These are phyloP conservation scores for Ichneumoninae sp. DNA, from an alignment of 2,888 invertebrate genomes.

Conservation along the genomic window DNA sequence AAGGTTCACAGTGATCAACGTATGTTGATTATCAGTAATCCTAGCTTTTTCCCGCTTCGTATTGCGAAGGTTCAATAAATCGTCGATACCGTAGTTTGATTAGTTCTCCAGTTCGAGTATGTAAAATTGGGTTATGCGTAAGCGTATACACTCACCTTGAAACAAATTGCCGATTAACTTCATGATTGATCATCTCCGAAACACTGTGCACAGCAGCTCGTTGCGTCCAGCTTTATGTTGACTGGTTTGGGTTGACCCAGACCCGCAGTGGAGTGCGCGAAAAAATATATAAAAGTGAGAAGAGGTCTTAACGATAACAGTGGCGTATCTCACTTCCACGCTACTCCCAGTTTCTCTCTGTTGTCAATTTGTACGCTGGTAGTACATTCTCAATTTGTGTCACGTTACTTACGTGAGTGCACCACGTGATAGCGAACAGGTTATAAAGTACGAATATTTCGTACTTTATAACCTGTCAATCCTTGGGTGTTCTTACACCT, in stretches of 20 bases:
- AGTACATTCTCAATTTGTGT: too few species aligned
- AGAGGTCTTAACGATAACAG: not conserved
- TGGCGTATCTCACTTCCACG: too few species aligned
- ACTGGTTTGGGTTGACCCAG: not conserved
- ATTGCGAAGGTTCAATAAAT: not conserved
- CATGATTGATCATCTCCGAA: not conserved
- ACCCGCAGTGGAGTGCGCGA: not conserved
- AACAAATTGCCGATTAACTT: not conserved
- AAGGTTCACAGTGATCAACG: not conserved
- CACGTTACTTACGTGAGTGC: too few species aligned
- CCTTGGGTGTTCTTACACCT: too few species aligned
- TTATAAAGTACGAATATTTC: too few species aligned
- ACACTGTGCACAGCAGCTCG: not conserved
- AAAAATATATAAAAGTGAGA: too few species aligned
- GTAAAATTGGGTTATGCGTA: not conserved
- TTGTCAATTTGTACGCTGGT: too few species aligned
- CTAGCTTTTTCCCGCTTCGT: not conserved
- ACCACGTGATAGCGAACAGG: too few species aligned
- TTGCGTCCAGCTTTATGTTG: constrained; percentile 2
- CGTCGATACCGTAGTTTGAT: not conserved
- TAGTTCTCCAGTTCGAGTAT: not conserved
- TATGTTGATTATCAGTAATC: not conserved
- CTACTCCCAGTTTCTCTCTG: not conserved
- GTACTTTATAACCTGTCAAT: too few species aligned
- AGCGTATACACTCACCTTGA: not conserved